These are phyloP conservation scores for Drosophila lacertosa DNA, from an alignment of 1,140 invertebrate species.

Conservation along the genomic window DNA sequence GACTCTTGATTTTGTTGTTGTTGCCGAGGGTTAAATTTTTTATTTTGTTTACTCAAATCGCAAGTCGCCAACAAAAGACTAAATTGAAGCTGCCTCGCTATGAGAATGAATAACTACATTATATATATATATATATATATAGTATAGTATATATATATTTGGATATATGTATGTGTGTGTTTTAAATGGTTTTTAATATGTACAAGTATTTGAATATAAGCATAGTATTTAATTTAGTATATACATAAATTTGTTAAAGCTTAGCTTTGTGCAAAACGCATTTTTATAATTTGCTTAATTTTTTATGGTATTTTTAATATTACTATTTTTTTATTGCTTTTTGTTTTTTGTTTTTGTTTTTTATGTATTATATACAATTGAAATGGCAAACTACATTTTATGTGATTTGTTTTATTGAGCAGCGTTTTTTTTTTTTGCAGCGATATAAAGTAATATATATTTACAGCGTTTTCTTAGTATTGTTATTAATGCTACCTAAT, in stretches of 20 bases:
- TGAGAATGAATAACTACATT: conserved; percentile 27
- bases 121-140: conserved; percentile 12
- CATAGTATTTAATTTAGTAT: conserved; percentile 12
- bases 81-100: conserved; percentile 39
- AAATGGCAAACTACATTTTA: conserved; percentile 21
- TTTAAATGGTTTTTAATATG: conserved; percentile 1
- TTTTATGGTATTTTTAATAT: conserved; percentile 5
- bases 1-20: conserved; percentile 2
- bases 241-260: conserved; percentile 2
- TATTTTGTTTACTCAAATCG: conserved; percentile 18
- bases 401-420: conserved; percentile 6
- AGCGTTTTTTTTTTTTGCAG: conserved; percentile 11
- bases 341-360: conserved; percentile 14
- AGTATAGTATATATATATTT: conserved; percentile 2
- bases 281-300: too few relatives aligned
- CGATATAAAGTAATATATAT: too few relatives aligned
- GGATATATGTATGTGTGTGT: conserved; percentile 6
- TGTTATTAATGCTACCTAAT: conserved; percentile 37
- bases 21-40: neutral
- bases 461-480: conserved; percentile 35
- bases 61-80: conserved; percentile 6
- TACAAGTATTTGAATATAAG: conserved; percentile 8
- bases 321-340: conserved; percentile 3
- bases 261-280: conserved; percentile 21
- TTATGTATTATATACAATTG: conserved; percentile 18